phyloP scores from a whole-genome alignment of 2,888 invertebrate species.

The Eupsilia transversa region DNA sequence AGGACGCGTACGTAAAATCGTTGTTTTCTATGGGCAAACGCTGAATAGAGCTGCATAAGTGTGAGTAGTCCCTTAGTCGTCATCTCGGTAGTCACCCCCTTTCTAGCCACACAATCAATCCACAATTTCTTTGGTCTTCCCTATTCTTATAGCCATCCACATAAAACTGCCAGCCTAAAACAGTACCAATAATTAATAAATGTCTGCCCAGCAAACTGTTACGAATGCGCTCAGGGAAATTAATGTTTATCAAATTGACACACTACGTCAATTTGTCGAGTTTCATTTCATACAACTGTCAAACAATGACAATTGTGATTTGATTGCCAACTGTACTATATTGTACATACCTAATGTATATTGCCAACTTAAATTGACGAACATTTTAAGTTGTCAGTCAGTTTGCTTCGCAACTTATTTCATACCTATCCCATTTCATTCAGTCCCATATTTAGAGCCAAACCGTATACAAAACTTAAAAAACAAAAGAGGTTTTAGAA shows the following conservation, averaged over 20 bases:
- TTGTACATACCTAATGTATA: too few species aligned
- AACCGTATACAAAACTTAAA: neutral
- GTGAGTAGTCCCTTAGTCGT: too few species aligned
- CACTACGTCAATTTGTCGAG: neutral
- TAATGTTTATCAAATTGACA: neutral
- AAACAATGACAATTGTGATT: neutral
- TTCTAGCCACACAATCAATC: too few species aligned
- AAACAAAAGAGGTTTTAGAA: neutral
- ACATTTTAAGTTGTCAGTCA: neutral
- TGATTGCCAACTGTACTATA: neutral
- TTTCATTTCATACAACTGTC: neutral
- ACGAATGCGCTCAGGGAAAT: neutral
- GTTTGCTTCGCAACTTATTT: neutral
- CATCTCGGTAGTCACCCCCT: too few species aligned
- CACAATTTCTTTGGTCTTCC: too few species aligned
- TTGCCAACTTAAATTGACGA: neutral
- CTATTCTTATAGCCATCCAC: too few species aligned
- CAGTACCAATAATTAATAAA: neutral
- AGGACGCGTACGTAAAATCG: too few species aligned
- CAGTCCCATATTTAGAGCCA: neutral
- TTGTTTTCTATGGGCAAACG: too few species aligned
- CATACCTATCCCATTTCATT: neutral
- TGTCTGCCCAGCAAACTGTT: neutral
- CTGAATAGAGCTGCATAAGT: too few species aligned
- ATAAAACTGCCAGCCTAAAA: too few species aligned